These are phyloP conservation scores for Coelinius sp. DNA, from an alignment of 2,888 invertebrate species.

Conservation along the genomic window DNA sequence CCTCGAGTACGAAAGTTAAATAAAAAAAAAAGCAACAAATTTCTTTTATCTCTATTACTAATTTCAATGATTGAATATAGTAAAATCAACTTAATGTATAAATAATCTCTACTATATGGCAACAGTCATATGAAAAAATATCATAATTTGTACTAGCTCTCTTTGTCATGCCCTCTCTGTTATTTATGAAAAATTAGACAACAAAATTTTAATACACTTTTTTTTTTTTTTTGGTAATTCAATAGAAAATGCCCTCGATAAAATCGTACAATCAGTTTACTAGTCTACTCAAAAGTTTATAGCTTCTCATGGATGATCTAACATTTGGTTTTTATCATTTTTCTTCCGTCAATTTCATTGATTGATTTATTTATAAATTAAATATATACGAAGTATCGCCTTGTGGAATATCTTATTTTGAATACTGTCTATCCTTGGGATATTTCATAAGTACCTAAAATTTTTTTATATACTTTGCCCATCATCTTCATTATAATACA, in stretches of 20 bases:
- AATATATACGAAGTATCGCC: slow-evolving; percentile 57
- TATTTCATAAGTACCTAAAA: slow-evolving; percentile 52
- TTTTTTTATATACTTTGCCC: slow-evolving; percentile 40
- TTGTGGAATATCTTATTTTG: slow-evolving; percentile 56
- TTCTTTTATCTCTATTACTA: not conserved
- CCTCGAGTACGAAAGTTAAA: slow-evolving; percentile 40
- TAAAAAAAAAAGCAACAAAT: not conserved
- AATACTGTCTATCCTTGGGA: slow-evolving; percentile 54
- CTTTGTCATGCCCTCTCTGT: slow-evolving; percentile 36
- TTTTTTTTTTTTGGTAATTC: slow-evolving; percentile 4
- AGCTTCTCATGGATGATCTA: slow-evolving; percentile 41
- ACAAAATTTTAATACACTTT: slow-evolving; percentile 29
- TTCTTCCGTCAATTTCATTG: slow-evolving; percentile 35
- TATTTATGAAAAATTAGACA: slow-evolving; percentile 12
- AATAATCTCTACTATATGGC: slow-evolving; percentile 39
- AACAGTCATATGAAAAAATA: slow-evolving; percentile 47
- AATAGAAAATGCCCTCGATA: slow-evolving; percentile 24
- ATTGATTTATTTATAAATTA: slow-evolving; percentile 48
- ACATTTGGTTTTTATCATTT: slow-evolving; percentile 38
- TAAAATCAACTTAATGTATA: not conserved
- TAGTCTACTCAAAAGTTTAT: slow-evolving; percentile 46
- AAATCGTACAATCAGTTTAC: slow-evolving; percentile 25
- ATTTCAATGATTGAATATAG: slow-evolving; percentile 1
- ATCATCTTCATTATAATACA: slow-evolving; percentile 46
- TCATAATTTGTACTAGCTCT: slow-evolving; percentile 49